A percentile compares a stretch with the other conserved stretches of the same genome.
phyloP scores from a whole-genome alignment of 1,140 invertebrate species.

The Drosophila kepulauana region DNA sequence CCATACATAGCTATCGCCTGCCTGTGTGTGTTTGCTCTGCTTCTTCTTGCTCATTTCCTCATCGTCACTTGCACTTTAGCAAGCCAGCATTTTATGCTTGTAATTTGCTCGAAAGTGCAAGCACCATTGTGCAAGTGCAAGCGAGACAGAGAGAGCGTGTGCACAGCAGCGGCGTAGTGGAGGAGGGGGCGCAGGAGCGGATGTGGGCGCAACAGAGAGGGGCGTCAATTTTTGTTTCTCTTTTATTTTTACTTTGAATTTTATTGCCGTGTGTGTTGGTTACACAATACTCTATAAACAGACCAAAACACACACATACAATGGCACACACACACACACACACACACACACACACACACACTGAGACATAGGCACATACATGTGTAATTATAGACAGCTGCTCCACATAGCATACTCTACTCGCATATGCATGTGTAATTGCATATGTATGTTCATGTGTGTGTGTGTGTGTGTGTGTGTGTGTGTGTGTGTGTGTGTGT shows the following conservation, averaged over 20 bases:
- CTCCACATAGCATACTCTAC: constrained; percentile 41
- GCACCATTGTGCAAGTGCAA: not conserved
- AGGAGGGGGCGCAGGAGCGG: not conserved
- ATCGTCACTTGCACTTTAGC: constrained; percentile 52
- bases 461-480: not conserved
- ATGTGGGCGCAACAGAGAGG: not conserved
- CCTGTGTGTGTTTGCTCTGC: not conserved
- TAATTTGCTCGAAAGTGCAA: constrained; percentile 36
- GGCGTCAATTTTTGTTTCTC: constrained; percentile 39
- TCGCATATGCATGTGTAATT: constrained; percentile 2
- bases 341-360: constrained; percentile 20
- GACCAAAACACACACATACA: constrained; percentile 26
- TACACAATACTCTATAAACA: constrained; percentile 57
- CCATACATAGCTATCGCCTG: not conserved
- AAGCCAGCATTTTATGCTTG: constrained; percentile 46
- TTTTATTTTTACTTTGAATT: constrained; percentile 54
- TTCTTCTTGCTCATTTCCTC: constrained; percentile 25
- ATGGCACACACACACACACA: constrained; percentile 12
- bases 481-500: constrained; percentile 20
- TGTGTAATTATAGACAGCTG: constrained; percentile 55
- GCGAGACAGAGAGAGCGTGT: not conserved
- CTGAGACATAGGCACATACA: constrained; percentile 26
- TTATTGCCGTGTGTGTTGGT: constrained; percentile 50
- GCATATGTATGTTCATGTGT: not conserved
- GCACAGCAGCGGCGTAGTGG: not conserved